These are phyloP conservation scores for Loriculus beryllinus DNA, from an alignment of 2,797 vertebrate species.

Conservation along the genomic window DNA sequence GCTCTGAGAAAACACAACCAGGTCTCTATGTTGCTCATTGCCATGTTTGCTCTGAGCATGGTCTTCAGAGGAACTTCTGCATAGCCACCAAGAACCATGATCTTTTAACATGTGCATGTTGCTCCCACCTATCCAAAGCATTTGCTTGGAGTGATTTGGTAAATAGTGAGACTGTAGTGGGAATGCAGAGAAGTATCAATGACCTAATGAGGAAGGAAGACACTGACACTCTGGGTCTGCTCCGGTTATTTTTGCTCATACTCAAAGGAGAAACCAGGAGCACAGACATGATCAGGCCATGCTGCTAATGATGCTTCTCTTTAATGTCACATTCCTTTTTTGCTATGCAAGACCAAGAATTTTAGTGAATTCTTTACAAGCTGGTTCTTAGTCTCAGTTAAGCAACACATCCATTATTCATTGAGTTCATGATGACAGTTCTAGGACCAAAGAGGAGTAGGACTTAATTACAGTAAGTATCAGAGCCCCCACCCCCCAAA, in stretches of 20 bases:
- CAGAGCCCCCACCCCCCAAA: not conserved
- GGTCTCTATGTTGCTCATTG: not conserved
- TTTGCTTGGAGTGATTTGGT: not conserved
- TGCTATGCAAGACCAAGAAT: not conserved
- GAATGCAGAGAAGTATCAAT: not conserved
- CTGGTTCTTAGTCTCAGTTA: constrained; percentile 21
- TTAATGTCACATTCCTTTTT: constrained; percentile 4
- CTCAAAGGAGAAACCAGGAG: not conserved
- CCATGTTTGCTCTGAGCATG: not conserved
- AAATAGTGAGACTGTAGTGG: not conserved
- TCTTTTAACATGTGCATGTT: not conserved
- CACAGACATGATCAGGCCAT: not conserved
- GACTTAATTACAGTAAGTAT: not conserved
- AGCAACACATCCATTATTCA: constrained; percentile 2
- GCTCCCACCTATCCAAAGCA: not conserved
- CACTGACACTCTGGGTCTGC: not conserved
- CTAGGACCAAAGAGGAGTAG: not conserved
- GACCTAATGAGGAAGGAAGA: not conserved
- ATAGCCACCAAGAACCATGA: not conserved
- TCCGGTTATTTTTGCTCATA: not conserved
- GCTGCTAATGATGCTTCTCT: not conserved
- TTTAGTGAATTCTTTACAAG: constrained; percentile 10
- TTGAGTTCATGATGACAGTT: not conserved
- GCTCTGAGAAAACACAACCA: not conserved
- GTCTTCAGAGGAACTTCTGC: not conserved